Evolutionary conservation across 2,797 vertebrate genomes (phyloP).

Genomic region (Characodon lateralis): DNA sequence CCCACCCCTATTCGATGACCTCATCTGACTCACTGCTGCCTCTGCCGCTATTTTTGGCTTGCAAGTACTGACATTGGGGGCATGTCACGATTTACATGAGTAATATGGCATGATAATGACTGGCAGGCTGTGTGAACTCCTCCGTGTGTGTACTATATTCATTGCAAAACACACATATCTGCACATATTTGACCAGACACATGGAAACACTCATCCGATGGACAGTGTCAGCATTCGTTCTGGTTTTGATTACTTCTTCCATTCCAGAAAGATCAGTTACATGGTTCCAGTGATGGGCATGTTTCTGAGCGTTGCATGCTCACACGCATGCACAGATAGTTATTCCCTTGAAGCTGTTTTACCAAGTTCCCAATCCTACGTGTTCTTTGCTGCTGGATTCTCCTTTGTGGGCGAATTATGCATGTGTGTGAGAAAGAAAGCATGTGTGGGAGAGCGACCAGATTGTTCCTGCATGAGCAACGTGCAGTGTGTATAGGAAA

Average conservation of each 20-base stretch:
- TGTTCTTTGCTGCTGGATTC: conserved; percentile 67
- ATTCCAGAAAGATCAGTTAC: conserved; percentile 17
- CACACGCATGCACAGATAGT: conserved; percentile 13
- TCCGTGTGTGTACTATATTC: neutral
- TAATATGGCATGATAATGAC: conserved; percentile 60
- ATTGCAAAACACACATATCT: conserved; percentile 1
- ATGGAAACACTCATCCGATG: conserved; percentile 23
- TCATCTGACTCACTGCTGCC: conserved; percentile 56
- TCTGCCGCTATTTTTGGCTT: conserved; percentile 57
- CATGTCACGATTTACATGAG: conserved; percentile 59
- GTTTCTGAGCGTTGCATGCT: conserved; percentile 16
- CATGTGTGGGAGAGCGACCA: conserved; percentile 9
- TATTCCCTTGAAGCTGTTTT: conserved; percentile 53
- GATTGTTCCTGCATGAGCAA: conserved; percentile 51
- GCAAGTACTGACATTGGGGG: conserved; percentile 55
- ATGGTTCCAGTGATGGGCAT: conserved; percentile 1
- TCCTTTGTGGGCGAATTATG: conserved; percentile 59
- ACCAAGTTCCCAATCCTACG: conserved; percentile 55
- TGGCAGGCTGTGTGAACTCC: conserved; percentile 43
- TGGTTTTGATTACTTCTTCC: conserved; percentile 5
- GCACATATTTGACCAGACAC: conserved; percentile 13
- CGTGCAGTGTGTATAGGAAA: conserved; percentile 66
- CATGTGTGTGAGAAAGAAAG: conserved; percentile 5
- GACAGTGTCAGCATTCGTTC: neutral
- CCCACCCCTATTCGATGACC: conserved; percentile 26